Conservation (phyloP, 1,140 invertebrate species). For the Archivesica marissinica region DNA sequence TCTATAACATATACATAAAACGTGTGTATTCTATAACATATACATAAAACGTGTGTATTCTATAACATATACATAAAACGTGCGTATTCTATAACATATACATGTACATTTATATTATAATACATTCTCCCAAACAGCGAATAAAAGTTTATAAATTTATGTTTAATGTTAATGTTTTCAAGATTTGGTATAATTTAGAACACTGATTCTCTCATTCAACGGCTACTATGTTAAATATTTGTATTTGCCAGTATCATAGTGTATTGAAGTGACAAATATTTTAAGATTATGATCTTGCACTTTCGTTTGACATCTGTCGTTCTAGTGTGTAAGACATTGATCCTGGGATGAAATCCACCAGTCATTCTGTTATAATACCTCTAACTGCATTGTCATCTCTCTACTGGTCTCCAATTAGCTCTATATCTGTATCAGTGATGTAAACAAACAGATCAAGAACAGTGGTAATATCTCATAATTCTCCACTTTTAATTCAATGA, state of each 20-base stretch:
- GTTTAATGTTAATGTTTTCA: no score
- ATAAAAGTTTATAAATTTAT: no score
- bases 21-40: no score
- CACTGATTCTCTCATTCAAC: background rate
- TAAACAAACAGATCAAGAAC: constrained; percentile 12
- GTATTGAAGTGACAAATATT: background rate
- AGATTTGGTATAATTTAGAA: no score
- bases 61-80: no score
- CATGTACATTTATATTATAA: no score
- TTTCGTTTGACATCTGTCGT: background rate
- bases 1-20: no score
- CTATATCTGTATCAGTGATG: constrained; percentile 14
- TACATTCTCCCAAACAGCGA: no score
- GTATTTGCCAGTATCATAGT: background rate
- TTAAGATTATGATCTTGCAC: background rate
- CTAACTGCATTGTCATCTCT: constrained; percentile 23
- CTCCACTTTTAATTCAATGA: background rate
- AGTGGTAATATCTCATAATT: constrained; percentile 9
- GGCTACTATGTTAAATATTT: background rate
- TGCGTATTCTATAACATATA: no score
- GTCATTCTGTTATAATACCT: no score
- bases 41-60: no score
- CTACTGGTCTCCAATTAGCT: constrained; percentile 12
- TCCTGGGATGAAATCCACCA: no score
- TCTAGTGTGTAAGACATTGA: background rate